Base-by-base conservation (phyloP, 1,140 invertebrate species). In the Aphaenogaster floridana region DNA sequence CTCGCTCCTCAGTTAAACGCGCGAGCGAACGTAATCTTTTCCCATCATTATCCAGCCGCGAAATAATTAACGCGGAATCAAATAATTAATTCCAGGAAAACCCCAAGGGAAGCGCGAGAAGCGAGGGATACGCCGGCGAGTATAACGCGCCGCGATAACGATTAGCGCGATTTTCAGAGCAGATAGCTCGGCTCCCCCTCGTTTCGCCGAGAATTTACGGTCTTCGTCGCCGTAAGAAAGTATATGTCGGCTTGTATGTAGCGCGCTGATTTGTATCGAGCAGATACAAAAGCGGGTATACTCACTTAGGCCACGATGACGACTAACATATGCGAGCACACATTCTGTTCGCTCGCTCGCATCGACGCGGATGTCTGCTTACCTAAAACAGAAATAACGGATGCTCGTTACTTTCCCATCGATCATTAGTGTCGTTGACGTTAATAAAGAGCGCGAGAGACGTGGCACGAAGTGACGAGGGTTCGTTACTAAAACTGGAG, bases 311-410 rank as follows among this genome's bases (percentile, higher is more conserved):
- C 36, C 68, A 59, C 74, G 45, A 21, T 34, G 72, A 42, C 50
- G 28, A 39, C 3, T 79, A 76, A 74, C 34, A 45, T 66, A 28
- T 6, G 80, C 50, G 45, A 63, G 36, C 21, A 42, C 39, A 48
- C 57, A 72, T 88, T 21, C 45, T 7, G 28, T 21, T 54, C 11
- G 39, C n/a, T 21, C 36, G 42, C 68, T 69, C 76, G 48, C 36
- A 79, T 68, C 42, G 80, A 61, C 66, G 39, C 66, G 61, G 63
- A 90, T 66, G 87, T 83, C 84, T 89, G 90, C 93, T 94, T 94
- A 94, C 93, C 93, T 94, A 92, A 89, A 94, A 94, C 92, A 94
- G 89, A 93, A 93, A 94, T 86, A 91, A 92, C 86, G 84, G 85
- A 54, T 39, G 28, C 72, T 77, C 79, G 48, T 86, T 48, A 76